A percentile compares a stretch with the other conserved stretches of the same genome.
Evolutionary conservation across 2,113 vertebrate genomes (phyloP).

Genomic region (Varanus salvator): DNA sequence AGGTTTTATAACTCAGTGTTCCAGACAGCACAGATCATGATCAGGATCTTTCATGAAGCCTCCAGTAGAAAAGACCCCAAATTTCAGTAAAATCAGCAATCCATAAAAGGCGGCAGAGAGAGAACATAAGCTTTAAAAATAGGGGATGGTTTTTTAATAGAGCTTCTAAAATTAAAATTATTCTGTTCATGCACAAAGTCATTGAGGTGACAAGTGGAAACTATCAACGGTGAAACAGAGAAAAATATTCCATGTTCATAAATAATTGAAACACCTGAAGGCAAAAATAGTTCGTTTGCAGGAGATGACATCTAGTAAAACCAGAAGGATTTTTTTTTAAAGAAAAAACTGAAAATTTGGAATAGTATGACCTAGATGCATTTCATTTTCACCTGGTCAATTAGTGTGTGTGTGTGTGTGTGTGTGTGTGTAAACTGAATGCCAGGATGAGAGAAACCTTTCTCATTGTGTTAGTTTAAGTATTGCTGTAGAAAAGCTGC

Average conservation of each 20-base stretch:
- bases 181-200: slow-evolving; percentile 48
- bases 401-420: background rate
- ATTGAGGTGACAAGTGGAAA: slow-evolving; percentile 59
- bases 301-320: slow-evolving; percentile 53
- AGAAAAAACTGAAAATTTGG: background rate
- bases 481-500: background rate
- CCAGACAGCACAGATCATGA: slow-evolving; percentile 10
- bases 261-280: slow-evolving; percentile 61
- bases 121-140: slow-evolving; percentile 30
- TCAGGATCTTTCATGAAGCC: slow-evolving; percentile 14
- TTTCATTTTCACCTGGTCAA: slow-evolving; percentile 24
- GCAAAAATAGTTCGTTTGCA: slow-evolving; percentile 52
- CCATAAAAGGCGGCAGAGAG: slow-evolving; percentile 35
- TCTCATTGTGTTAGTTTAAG: background rate
- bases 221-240: slow-evolving; percentile 44
- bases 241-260: slow-evolving; percentile 54
- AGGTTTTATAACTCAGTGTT: background rate
- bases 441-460: background rate
- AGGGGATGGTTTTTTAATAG: background rate
- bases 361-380: slow-evolving; percentile 27
- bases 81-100: slow-evolving; percentile 30
- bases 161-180: slow-evolving; percentile 48
- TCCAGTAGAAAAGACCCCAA: slow-evolving; percentile 27
- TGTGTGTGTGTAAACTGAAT: background rate
- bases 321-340: slow-evolving; percentile 37